Conservation (phyloP, 2,888 invertebrate species). For the Onthophagus sagittarius region DNA sequence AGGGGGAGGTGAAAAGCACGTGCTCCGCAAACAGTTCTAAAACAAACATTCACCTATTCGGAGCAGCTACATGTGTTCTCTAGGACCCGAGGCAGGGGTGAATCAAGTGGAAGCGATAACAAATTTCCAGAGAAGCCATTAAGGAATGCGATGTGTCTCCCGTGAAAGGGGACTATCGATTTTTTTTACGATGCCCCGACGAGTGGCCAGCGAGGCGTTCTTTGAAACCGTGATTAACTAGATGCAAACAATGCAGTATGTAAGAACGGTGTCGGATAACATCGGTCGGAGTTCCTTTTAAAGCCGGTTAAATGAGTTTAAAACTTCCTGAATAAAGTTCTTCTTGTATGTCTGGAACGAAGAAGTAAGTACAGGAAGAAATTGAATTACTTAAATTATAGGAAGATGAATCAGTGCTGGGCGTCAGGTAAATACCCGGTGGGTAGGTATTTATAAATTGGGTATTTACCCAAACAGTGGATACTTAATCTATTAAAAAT, state of each 20-base stretch:
- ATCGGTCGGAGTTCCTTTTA: too few relatives aligned
- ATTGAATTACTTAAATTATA: too few relatives aligned
- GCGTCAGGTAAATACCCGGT: too few relatives aligned
- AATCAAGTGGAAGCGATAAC: neutral
- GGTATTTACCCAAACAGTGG: too few relatives aligned
- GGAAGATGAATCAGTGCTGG: too few relatives aligned
- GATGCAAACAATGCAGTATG: neutral
- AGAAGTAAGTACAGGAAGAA: too few relatives aligned
- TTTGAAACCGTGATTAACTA: neutral
- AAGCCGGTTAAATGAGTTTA: too few relatives aligned
- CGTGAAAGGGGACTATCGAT: neutral
- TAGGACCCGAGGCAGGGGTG: neutral
- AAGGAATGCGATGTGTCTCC: neutral
- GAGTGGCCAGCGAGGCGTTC: neutral
- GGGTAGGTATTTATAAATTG: too few relatives aligned
- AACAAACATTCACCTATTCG: constrained; percentile 20
- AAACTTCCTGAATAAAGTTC: too few relatives aligned
- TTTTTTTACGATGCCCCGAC: neutral
- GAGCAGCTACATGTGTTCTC: constrained; percentile 17
- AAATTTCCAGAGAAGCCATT: neutral
- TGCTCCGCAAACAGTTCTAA: constrained; percentile 18
- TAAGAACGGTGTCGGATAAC: neutral
- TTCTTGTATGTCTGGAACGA: too few relatives aligned
- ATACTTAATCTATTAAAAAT: too few relatives aligned
- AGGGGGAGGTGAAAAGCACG: constrained; percentile 16